These are phyloP conservation scores for Xanthia icteritia DNA, from an alignment of 2,888 invertebrate species.

Conservation along the genomic window DNA sequence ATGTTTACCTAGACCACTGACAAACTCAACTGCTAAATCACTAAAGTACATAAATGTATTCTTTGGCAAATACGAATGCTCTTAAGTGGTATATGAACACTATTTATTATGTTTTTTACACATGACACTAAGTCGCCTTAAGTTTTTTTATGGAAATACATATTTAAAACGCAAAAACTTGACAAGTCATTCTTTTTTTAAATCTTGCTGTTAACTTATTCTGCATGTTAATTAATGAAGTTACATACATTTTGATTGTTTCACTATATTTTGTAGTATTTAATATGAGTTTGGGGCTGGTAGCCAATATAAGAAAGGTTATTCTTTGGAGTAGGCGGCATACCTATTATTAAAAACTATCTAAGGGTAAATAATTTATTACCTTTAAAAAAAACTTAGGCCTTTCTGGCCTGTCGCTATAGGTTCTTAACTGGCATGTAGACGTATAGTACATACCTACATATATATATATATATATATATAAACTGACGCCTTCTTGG, in stretches of 20 bases:
- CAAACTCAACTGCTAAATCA: neutral
- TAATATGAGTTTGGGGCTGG: neutral
- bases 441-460: neutral
- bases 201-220: neutral
- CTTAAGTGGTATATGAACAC: neutral
- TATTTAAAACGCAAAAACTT: slow-evolving; percentile 2
- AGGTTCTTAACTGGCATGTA: no score
- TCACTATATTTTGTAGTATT: neutral
- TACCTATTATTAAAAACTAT: neutral
- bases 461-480: no score
- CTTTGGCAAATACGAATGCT: slow-evolving; percentile 4
- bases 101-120: neutral
- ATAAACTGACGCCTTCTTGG: no score
- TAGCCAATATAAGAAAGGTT: neutral
- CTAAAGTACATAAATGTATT: neutral
- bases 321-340: neutral
- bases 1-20: slow-evolving; percentile 11
- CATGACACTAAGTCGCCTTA: slow-evolving; percentile 1
- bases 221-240: neutral
- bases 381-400: neutral
- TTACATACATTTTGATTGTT: neutral
- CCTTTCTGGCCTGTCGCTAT: neutral
- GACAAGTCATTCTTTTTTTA: neutral
- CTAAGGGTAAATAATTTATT: neutral
- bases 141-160: neutral